A percentile compares a stretch with the other conserved stretches of the same genome.
phyloP scores from a whole-genome alignment of 2,113 vertebrate species.

The Notarius quadriscutis region DNA sequence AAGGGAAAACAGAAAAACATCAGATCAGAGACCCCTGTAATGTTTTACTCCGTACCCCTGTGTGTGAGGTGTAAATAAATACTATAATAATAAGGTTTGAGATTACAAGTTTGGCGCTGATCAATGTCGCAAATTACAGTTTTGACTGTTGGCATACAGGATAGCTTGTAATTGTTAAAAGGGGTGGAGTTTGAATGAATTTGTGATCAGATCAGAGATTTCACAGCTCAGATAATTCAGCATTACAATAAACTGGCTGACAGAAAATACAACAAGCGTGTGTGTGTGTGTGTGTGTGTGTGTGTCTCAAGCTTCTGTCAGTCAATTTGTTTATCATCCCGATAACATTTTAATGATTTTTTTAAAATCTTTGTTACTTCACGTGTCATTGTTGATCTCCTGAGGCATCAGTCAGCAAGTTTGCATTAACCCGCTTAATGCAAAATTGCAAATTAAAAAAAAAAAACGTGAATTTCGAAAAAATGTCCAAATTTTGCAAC shows the following conservation, averaged over 20 bases:
- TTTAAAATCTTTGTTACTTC: background rate
- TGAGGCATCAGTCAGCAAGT: background rate
- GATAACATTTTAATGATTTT: background rate
- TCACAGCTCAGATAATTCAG: background rate
- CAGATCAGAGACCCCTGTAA: background rate
- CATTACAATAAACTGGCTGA: background rate
- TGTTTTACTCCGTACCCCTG: background rate
- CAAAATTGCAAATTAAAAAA: too few relatives aligned
- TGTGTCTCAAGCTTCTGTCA: too few relatives aligned
- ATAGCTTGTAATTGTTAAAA: background rate
- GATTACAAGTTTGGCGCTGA: background rate
- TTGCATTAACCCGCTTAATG: too few relatives aligned
- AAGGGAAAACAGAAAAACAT: constrained; percentile 1
- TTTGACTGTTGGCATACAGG: background rate
- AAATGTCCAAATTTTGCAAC: too few relatives aligned
- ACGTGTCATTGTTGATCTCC: background rate
- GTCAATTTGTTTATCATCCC: background rate
- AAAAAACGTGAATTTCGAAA: too few relatives aligned
- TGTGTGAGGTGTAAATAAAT: background rate
- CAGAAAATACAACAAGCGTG: background rate
- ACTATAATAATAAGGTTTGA: background rate
- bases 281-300: background rate
- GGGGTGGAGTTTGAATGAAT: background rate
- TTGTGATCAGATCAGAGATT: background rate
- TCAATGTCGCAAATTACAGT: background rate